phyloP scores from a whole-genome alignment of 2,113 vertebrate genomes.

The Oreotrochilus melanogaster region DNA sequence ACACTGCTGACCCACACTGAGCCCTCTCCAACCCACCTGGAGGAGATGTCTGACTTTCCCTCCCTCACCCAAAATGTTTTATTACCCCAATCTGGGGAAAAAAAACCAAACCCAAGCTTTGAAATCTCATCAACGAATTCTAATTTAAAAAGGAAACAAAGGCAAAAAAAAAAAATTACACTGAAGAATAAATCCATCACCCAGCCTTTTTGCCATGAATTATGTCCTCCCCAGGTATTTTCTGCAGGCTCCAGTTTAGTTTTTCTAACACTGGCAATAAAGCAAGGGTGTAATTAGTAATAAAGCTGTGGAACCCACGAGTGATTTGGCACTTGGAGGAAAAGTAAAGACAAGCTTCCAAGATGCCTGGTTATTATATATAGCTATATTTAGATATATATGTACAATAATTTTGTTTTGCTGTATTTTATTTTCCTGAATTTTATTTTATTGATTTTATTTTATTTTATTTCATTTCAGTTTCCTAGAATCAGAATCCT shows the following conservation, averaged over 20 bases:
- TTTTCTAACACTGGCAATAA: slow-evolving; percentile 67
- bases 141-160: background rate
- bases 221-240: slow-evolving; percentile 52
- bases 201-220: slow-evolving; percentile 50
- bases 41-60: rapidly evolving
- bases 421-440: too few species aligned
- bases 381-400: background rate
- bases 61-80: background rate
- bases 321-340: slow-evolving; percentile 59
- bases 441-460: too few species aligned
- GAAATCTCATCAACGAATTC: background rate
- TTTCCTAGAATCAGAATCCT: too few species aligned
- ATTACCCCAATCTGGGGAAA: rapidly evolving
- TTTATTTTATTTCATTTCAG: too few species aligned
- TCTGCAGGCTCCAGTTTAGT: slow-evolving; percentile 20
- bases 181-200: slow-evolving; percentile 16
- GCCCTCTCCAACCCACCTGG: background rate
- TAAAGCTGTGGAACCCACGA: slow-evolving; percentile 53
- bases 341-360: background rate
- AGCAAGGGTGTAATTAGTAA: slow-evolving; percentile 70
- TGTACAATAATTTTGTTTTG: background rate
- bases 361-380: background rate
- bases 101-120: background rate
- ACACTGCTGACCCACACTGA: rapidly evolving
- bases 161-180: background rate